Base-by-base conservation (phyloP, 2,797 vertebrate genomes). In the Antrozous pallidus region DNA sequence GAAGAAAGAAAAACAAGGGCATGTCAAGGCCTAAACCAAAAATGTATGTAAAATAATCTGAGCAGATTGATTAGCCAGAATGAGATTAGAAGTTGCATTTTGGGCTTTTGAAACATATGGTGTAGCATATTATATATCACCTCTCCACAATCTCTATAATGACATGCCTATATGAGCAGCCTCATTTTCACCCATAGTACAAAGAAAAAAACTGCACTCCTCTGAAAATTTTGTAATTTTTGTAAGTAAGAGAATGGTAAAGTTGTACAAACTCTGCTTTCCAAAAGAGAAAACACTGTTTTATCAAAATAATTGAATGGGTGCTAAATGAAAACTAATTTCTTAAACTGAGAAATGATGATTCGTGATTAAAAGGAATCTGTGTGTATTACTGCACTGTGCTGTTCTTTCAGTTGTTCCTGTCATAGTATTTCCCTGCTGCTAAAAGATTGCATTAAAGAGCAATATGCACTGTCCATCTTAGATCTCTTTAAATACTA, bases 1-100 rank as follows among this genome's bases (percentile, higher is more conserved):
- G 98, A 98, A 99, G 98, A 99, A 99, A 99, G 99, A 99, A 99
- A 99, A 99, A 99, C 99, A 99, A 99, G 99, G 99, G 99, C 99
- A 98, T 99, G 99, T 99, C 99, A 99, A 99, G 99, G 99, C 99
- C 99, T 99, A 99, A 99, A 98, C 98, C 98, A 98, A 98, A 99
- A 98, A 99, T 98, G 99, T 99, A 98, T 99, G 98, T 99, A 99
- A 99, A 99, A 99, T 99, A 99, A 99, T 99, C 99, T 99, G 98
- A 99, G 98, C 98, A 98, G 99, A 98, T 99, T 99, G 99, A 99
- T 99, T 99, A 99, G 99, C 98, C 97, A 97, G 97, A 98, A 98
- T 98, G 98, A 99, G 98, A 99, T 99, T 99, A 98, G 98, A 98
- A 99, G 98, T 98, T 98, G 98, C 98, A 98, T 98, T 99, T 98